A percentile compares a stretch with the other conserved stretches of the same genome.
Conservation (phyloP, 2,797 vertebrate species). For the Mus caroli region DNA sequence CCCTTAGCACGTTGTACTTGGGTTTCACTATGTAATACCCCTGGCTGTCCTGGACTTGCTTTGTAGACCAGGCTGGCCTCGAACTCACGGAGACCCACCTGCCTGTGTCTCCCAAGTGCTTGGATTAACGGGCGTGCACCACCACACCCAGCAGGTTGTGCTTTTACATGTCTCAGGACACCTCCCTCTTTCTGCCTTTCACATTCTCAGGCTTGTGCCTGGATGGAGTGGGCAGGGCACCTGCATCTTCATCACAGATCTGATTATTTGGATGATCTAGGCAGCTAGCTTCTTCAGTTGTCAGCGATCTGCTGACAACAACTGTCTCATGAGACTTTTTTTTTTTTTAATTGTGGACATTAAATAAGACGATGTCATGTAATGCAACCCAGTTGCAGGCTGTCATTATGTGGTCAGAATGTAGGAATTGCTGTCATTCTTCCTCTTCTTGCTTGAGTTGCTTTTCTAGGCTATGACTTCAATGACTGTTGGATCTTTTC, state of each 20-base stretch:
- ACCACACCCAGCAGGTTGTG: not conserved
- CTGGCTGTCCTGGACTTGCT: not conserved
- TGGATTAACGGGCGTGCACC: not conserved
- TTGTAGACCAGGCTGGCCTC: not conserved
- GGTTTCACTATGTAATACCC: not conserved
- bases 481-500: not conserved
- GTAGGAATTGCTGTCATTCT: not conserved
- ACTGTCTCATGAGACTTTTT: not conserved
- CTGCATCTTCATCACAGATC: not conserved
- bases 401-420: not conserved
- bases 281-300: not conserved
- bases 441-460: not conserved
- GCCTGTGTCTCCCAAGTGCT: not conserved
- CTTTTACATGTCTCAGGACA: not conserved
- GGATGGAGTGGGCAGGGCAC: not conserved
- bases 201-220: not conserved
- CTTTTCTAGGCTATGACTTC: not conserved
- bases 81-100: not conserved
- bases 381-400: not conserved
- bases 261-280: not conserved
- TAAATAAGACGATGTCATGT: slow-evolving; percentile 3
- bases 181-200: not conserved
- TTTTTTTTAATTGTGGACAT: not conserved
- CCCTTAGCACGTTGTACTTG: not conserved
- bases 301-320: not conserved